A percentile compares a stretch with the other conserved stretches of the same genome.
Conservation (phyloP, 2,888 invertebrate species). For the Aelia acuminata region DNA sequence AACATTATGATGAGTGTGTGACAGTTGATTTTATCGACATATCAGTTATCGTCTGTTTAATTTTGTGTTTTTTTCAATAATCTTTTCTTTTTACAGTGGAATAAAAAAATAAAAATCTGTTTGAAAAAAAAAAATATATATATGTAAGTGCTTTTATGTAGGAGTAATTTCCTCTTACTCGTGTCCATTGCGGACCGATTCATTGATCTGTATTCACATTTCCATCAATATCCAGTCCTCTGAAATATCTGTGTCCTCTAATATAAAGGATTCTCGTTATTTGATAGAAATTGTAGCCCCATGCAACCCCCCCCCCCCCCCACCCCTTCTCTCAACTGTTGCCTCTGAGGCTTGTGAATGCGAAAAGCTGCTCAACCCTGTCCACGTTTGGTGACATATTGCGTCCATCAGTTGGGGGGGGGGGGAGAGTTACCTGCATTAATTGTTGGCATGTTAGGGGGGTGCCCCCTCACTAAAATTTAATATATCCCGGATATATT, state of each 20-base stretch:
- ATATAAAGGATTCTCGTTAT: background rate
- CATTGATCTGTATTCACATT: background rate
- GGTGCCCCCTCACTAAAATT: constrained; percentile 24
- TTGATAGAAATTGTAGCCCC: constrained; percentile 13
- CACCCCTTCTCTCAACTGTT: background rate
- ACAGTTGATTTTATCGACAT: no score
- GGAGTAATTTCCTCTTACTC: background rate
- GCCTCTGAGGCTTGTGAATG: background rate
- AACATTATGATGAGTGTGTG: no score
- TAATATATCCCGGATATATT: constrained; percentile 49
- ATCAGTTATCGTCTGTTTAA: no score
- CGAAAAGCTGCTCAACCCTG: background rate
- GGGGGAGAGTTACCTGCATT: background rate
- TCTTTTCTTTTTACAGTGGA: no score
- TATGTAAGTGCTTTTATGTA: background rate
- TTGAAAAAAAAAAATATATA: background rate
- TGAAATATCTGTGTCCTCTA: background rate
- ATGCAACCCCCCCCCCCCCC: no score
- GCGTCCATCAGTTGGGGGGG: background rate
- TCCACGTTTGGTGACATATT: constrained; percentile 7
- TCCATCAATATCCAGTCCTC: background rate
- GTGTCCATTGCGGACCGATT: background rate
- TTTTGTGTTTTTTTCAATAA: no score
- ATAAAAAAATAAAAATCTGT: no score
- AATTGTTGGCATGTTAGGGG: constrained; percentile 29